A percentile compares a stretch with the other conserved stretches of the same genome.
Evolutionary conservation across 1,140 invertebrate species (phyloP).

Genomic region (Drosophila santomea): DNA sequence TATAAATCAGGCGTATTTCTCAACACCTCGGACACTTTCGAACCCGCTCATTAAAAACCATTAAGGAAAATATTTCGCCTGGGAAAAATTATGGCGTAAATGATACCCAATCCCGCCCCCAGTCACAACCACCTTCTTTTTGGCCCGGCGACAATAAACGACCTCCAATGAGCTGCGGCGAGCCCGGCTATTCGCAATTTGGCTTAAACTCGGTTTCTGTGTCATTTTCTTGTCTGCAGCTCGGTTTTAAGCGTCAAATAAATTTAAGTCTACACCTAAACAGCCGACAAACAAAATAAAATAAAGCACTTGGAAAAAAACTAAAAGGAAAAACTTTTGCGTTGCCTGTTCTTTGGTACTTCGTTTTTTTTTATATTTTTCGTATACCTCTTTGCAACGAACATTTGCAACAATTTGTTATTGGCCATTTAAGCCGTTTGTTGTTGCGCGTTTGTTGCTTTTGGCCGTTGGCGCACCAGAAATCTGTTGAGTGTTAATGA

Average conservation of each 20-base stretch:
- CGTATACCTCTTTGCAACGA: conserved; percentile 29
- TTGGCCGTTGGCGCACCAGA: conserved; percentile 64
- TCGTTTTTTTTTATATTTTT: conserved; percentile 17
- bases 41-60: conserved; percentile 80
- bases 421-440: conserved; percentile 80
- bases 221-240: conserved; percentile 78
- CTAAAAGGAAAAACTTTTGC: conserved; percentile 29
- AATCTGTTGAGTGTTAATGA: conserved; percentile 82
- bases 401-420: conserved; percentile 81
- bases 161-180: conserved; percentile 17
- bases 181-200: conserved; percentile 35
- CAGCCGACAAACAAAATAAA: conserved; percentile 55
- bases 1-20: conserved; percentile 80
- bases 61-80: conserved; percentile 77
- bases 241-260: conserved; percentile 76
- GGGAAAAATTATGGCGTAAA: conserved; percentile 80
- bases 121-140: neutral
- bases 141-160: conserved; percentile 54
- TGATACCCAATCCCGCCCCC: conserved; percentile 62
- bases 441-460: conserved; percentile 45
- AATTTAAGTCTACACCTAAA: conserved; percentile 73
- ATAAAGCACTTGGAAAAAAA: conserved; percentile 33
- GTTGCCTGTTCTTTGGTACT: conserved; percentile 51
- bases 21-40: conserved; percentile 60
- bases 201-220: conserved; percentile 74